These are phyloP conservation scores for Drosophila miranda DNA, from an alignment of 1,140 invertebrate species.

Conservation along the genomic window DNA sequence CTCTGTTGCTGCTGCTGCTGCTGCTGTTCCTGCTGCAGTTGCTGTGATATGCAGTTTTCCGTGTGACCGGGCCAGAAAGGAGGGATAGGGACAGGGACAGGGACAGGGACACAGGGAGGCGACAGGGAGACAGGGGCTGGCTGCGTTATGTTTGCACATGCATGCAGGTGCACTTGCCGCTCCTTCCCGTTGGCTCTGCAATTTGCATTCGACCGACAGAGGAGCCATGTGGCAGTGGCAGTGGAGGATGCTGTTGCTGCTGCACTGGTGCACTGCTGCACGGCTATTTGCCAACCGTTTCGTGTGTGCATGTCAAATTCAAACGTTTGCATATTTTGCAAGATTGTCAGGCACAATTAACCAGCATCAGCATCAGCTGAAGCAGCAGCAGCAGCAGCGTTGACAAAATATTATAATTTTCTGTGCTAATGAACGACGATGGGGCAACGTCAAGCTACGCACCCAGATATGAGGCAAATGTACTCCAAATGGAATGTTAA, in stretches of 20 bases:
- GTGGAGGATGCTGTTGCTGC: conserved; percentile 54
- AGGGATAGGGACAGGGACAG: neutral
- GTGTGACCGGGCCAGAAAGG: conserved; percentile 6
- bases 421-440: conserved; percentile 62
- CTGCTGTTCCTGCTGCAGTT: conserved; percentile 31
- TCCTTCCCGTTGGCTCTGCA: conserved; percentile 52
- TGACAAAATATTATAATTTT: conserved; percentile 77
- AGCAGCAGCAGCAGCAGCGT: conserved; percentile 22
- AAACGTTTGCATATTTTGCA: conserved; percentile 79
- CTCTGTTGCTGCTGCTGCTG: conserved; percentile 18
- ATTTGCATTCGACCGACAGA: conserved; percentile 58
- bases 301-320: conserved; percentile 79
- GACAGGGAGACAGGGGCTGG: conserved; percentile 33
- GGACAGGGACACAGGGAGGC: neutral
- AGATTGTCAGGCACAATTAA: conserved; percentile 78
- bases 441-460: conserved; percentile 28
- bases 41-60: conserved; percentile 73
- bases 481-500: conserved; percentile 57
- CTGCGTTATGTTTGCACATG: conserved; percentile 66
- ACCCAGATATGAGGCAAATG: conserved; percentile 50
- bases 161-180: conserved; percentile 73
- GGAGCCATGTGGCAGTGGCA: neutral
- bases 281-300: conserved; percentile 74
- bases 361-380: conserved; percentile 63
- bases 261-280: conserved; percentile 34